Percentiles rank a stretch among this genome's conserved stretches.
phyloP scores from a whole-genome alignment of 2,888 invertebrate species.

The Diaphora mendica region DNA sequence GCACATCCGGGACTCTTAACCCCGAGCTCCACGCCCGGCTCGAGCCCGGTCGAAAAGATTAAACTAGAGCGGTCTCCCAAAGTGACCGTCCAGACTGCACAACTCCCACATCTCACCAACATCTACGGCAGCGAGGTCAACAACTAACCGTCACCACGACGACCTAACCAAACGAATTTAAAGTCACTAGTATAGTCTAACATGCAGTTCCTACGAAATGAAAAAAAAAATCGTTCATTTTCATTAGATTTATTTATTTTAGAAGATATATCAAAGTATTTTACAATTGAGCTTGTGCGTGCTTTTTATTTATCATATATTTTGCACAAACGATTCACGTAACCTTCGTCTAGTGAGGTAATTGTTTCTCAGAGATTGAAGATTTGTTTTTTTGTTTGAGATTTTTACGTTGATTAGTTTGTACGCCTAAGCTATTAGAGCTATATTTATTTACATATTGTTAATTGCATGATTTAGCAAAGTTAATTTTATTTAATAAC shows the following conservation, averaged over 20 bases:
- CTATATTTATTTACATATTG: slow-evolving; percentile 32
- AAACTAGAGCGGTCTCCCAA: slow-evolving; percentile 70
- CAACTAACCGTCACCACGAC: slow-evolving; percentile 47
- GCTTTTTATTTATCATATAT: slow-evolving; percentile 47
- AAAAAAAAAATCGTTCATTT: slow-evolving; percentile 55
- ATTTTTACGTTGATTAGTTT: slow-evolving; percentile 54
- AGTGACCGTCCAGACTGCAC: slow-evolving; percentile 68
- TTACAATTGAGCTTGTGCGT: slow-evolving; percentile 55
- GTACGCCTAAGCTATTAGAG: slow-evolving; percentile 49
- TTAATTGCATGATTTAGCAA: slow-evolving; percentile 32
- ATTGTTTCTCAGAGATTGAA: slow-evolving; percentile 50
- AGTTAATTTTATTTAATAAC: slow-evolving; percentile 26
- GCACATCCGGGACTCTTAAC: slow-evolving; percentile 76
- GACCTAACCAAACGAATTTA: slow-evolving; percentile 67
- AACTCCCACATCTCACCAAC: slow-evolving; percentile 48
- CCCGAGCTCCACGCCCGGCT: slow-evolving; percentile 81
- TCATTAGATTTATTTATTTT: slow-evolving; percentile 45
- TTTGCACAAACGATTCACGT: slow-evolving; percentile 51
- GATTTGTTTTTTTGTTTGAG: slow-evolving; percentile 52
- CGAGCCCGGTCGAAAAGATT: slow-evolving; percentile 66
- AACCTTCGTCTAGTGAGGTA: slow-evolving; percentile 52
- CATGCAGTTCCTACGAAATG: slow-evolving; percentile 73
- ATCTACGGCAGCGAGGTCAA: slow-evolving; percentile 57
- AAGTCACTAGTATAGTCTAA: slow-evolving; percentile 71
- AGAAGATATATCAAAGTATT: slow-evolving; percentile 34